These are phyloP conservation scores for Chrysolina haemoptera DNA, from an alignment of 2,888 invertebrate species.

Conservation along the genomic window DNA sequence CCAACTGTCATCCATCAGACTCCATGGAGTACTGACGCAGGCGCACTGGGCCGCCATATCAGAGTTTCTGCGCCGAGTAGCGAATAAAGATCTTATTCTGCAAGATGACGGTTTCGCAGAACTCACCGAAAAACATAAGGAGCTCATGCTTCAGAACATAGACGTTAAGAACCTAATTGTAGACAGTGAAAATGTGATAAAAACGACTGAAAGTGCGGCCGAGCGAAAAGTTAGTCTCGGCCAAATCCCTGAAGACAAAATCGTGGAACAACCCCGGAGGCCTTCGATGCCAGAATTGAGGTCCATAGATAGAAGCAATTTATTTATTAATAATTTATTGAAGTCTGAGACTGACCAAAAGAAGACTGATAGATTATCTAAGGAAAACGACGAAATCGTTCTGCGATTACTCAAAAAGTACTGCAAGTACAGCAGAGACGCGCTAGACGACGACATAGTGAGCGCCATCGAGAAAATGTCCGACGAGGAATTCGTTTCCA, in stretches of 20 bases:
- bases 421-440: conserved; percentile 67
- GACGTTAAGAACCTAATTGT: conserved; percentile 46
- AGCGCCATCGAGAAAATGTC: conserved; percentile 64
- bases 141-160: conserved; percentile 59
- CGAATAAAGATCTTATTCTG: conserved; percentile 76
- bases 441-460: conserved; percentile 66
- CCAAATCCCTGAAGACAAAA: conserved; percentile 63
- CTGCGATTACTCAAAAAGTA: conserved; percentile 68
- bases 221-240: conserved; percentile 62
- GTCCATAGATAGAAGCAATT: conserved; percentile 62
- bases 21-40: conserved; percentile 78
- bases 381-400: conserved; percentile 68
- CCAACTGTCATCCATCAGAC: conserved; percentile 77
- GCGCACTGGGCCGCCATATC: conserved; percentile 78
- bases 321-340: conserved; percentile 69
- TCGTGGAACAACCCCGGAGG: conserved; percentile 60
- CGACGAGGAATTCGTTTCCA: conserved; percentile 49
- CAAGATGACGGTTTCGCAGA: conserved; percentile 70
- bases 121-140: conserved; percentile 67
- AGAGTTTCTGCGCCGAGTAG: conserved; percentile 77
- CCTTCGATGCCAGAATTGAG: conserved; percentile 64
- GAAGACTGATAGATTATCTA: conserved; percentile 63
- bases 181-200: conserved; percentile 61
- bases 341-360: conserved; percentile 61
- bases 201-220: conserved; percentile 53